These are phyloP conservation scores for Rutilus rutilus DNA, from an alignment of 2,113 vertebrate genomes.

Conservation along the genomic window DNA sequence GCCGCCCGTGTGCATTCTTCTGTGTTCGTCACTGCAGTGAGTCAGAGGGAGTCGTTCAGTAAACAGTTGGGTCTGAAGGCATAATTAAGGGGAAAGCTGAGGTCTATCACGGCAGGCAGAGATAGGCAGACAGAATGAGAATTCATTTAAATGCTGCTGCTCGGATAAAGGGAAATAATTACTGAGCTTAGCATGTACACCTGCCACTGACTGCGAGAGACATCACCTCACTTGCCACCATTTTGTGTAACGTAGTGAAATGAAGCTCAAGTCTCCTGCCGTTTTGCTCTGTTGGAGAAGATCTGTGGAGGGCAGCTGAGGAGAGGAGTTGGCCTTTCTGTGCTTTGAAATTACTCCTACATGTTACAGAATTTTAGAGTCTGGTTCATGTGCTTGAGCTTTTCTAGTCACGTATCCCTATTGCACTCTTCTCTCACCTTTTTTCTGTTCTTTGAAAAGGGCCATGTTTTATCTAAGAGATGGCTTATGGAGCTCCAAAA, in stretches of 20 bases:
- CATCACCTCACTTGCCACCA: constrained; percentile 41
- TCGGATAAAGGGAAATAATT: constrained; percentile 59
- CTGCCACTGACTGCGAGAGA: constrained; percentile 32
- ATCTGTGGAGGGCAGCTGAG: constrained; percentile 9
- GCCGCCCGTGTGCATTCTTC: background rate
- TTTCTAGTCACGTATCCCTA: background rate
- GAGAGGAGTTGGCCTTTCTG: constrained; percentile 7
- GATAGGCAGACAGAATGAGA: constrained; percentile 51
- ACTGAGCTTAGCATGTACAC: constrained; percentile 53
- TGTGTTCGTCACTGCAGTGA: constrained; percentile 33
- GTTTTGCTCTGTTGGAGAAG: background rate
- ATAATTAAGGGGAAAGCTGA: constrained; percentile 56
- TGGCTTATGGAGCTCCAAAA: background rate
- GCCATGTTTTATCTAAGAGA: background rate
- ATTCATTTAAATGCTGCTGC: constrained; percentile 57
- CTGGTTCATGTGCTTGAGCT: background rate
- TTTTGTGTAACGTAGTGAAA: constrained; percentile 27
- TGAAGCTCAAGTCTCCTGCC: background rate
- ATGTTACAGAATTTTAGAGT: background rate
- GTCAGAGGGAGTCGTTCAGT: constrained; percentile 44
- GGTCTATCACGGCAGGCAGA: constrained; percentile 50
- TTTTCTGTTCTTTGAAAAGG: background rate
- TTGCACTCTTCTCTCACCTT: background rate
- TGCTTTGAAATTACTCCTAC: constrained; percentile 8
- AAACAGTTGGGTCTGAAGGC: constrained; percentile 54